These are phyloP conservation scores for Anthophora plumipes DNA, from an alignment of 2,888 invertebrate species.

Conservation along the genomic window DNA sequence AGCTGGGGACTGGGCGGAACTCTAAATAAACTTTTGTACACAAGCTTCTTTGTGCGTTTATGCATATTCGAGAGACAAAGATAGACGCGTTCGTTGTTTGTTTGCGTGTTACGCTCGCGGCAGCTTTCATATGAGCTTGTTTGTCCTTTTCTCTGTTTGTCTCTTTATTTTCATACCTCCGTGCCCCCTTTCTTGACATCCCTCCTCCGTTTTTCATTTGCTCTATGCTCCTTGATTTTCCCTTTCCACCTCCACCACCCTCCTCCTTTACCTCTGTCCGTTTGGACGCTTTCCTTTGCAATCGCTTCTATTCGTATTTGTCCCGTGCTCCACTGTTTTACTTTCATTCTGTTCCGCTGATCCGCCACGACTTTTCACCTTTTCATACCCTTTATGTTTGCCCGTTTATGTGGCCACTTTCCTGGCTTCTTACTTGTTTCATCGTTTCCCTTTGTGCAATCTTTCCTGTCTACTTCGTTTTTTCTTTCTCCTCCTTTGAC, in stretches of 20 bases:
- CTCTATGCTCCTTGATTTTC: constrained; percentile 10
- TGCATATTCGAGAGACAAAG: constrained; percentile 14
- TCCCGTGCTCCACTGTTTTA: constrained; percentile 9
- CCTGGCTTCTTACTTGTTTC: neutral
- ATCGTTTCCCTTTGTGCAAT: neutral
- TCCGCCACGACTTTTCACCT: neutral
- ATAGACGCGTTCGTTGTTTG: neutral
- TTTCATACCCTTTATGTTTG: constrained; percentile 1
- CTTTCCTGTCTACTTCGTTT: neutral
- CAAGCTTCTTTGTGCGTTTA: neutral
- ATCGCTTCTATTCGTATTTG: constrained; percentile 20
- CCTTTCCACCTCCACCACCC: constrained; percentile 9
- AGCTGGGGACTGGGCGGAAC: neutral
- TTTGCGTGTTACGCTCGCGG: constrained; percentile 11
- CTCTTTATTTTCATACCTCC: constrained; percentile 30
- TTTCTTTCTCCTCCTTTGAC: neutral
- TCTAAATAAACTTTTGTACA: neutral
- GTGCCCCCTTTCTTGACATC: neutral
- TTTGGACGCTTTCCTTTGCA: constrained; percentile 7
- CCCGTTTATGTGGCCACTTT: neutral
- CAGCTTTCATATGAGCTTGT: constrained; percentile 18
- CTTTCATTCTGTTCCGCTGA: constrained; percentile 10
- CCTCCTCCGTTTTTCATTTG: constrained; percentile 13
- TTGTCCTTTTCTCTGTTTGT: constrained; percentile 19
- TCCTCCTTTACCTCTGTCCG: neutral